Base-by-base conservation (phyloP, 2,797 vertebrate genomes). In the Ammospiza maritima region DNA sequence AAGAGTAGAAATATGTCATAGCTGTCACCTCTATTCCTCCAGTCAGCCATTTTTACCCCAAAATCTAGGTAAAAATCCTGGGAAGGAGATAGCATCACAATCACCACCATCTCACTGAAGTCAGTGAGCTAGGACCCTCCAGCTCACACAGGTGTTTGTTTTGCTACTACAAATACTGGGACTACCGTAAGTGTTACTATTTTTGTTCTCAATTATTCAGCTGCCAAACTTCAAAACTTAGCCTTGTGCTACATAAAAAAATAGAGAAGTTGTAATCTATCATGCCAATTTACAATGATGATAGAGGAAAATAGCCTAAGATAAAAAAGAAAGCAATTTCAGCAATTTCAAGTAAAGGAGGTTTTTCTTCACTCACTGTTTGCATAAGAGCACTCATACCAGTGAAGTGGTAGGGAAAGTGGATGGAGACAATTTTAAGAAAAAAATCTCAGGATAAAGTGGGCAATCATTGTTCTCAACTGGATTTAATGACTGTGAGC, bases 11-110 rank as follows among this genome's bases (percentile, higher is more conserved):
- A 51, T 89, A 77, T 32, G 50, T 85, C 62, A 30, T 34, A 72
- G 67, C 21, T 92, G 38, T 70, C 62, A 53, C 34, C 10, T 53
- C 66, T 78, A 3, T 75, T 86, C 65, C 62, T 87, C 44, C 36
- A 86, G 58, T 70, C 20, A 87, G 21, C 26, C 16, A 84, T 77
- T 94, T 93, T 81, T 58, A 66, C 40, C 47, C 54, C 21, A 27
- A 93, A 74, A 69, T 47, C 21, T 75, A 88, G 38, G 16, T 53
- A 82, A 87, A 91, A 95, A 45, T 71, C 38, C 38, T 72, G 50
- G 40, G 10, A 80, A 83, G 9, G 19, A 56, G 30, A 64, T 70
- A 78, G 32, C 29, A 64, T 26, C 42, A 61, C 29, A 65, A 3
- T 32, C 11, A 25, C 8, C 57, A 47, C 53, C 44, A 12, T 44